phyloP scores from a whole-genome alignment of 1,140 invertebrate genomes.

The Chelonus insularis region DNA sequence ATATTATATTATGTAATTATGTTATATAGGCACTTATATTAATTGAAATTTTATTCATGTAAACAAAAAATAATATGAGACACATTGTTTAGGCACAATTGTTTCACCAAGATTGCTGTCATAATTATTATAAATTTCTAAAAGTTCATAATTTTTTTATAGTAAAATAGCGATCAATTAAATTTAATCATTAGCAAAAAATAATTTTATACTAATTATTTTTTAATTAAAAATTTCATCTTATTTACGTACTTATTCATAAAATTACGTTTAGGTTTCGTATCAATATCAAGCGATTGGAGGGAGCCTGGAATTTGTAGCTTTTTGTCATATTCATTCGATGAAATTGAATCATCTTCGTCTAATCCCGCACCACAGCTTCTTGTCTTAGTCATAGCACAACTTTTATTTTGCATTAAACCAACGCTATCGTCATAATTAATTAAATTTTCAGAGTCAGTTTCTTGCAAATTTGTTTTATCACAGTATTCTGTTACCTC shows the following conservation, averaged over 20 bases:
- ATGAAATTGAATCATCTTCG: constrained; percentile 38
- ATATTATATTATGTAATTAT: no score
- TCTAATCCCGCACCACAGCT: constrained; percentile 55
- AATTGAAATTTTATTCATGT: no score
- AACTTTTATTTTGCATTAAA: constrained; percentile 31
- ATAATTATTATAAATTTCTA: no score
- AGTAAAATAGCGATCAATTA: no score
- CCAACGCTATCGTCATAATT: constrained; percentile 10
- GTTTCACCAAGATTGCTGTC: no score
- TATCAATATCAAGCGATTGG: constrained; percentile 45
- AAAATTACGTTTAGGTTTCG: constrained; percentile 71
- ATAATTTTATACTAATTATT: no score
- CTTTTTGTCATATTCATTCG: constrained; percentile 38
- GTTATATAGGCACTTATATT: no score
- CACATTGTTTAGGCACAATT: no score
- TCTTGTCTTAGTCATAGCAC: constrained; percentile 45
- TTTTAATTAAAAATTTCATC: constrained; percentile 72
- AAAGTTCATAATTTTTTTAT: no score
- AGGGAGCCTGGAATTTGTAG: constrained; percentile 48
- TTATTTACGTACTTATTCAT: constrained; percentile 79
- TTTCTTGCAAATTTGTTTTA: constrained; percentile 35
- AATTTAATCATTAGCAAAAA: no score
- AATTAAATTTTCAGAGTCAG: constrained; percentile 30
- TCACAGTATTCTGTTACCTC: constrained; percentile 25
- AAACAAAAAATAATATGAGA: no score